Evolutionary conservation across 2,888 invertebrate genomes (phyloP), one percentile per base, ranked within the genome.

Genomic region (Sylvicola cinctus): DNA sequence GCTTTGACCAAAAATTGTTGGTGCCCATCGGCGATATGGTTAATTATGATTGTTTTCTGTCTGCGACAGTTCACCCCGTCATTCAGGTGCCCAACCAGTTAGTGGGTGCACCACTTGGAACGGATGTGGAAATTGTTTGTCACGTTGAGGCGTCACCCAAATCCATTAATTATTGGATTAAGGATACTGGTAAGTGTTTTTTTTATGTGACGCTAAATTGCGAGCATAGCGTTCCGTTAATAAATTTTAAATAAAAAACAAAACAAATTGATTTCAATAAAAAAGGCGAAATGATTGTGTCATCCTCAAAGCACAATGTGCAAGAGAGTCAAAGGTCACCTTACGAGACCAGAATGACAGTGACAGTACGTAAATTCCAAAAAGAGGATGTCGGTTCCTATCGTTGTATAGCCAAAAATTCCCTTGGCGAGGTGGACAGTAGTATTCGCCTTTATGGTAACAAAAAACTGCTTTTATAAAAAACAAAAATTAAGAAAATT

Each of bases 11-110:
- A n/a, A n/a, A n/a, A n/a, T n/a, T n/a, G n/a, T n/a, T n/a, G n/a
- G n/a, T n/a, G n/a, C n/a, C n/a, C n/a, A n/a, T n/a, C n/a, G n/a
- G n/a, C n/a, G n/a, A n/a, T n/a, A n/a, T n/a, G n/a, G n/a, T n/a
- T n/a, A n/a, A n/a, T n/a, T n/a, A n/a, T n/a, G n/a, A n/a, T n/a
- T n/a, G n/a, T 20, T 20, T 20, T 8, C 20, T 8, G 20, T 20
- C 5, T 20, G 4, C 8, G 4, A 4, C 20, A 88, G 88, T 88
- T 68, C 76, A 81, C 54, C 88, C 88, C 12, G 78, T 81, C 48
- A 85, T 88, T 51, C 80, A 81, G 61, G 85, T 87, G 41, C 87
- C 87, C 37, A 87, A 85, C 63, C 87, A 88, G 65, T 67, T 88
- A 54, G 83, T 88, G 40, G 84, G 85, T 16, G 84, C 85, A 40